These are phyloP conservation scores for Zosterops lateralis DNA, from an alignment of 2,113 vertebrate genomes.

Conservation along the genomic window DNA sequence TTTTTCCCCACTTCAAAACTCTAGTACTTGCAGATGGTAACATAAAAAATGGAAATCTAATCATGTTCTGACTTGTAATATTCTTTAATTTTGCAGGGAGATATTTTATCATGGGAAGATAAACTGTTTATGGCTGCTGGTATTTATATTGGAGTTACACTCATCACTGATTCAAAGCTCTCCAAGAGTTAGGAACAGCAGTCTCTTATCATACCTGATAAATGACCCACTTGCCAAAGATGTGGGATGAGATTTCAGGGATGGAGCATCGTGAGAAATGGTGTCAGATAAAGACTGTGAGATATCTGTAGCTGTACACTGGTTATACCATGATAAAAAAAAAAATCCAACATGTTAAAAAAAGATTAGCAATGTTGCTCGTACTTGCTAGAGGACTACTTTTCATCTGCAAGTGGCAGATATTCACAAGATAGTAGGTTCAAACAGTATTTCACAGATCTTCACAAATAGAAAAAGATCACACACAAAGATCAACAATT, in stretches of 20 bases:
- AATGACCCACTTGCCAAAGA: not conserved
- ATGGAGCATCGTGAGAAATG: not conserved
- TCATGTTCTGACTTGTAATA: not conserved
- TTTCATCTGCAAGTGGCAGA: not conserved
- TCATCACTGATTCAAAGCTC: not conserved
- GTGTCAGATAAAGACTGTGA: not conserved
- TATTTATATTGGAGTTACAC: not conserved
- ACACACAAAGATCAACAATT: not conserved
- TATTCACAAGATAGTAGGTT: not conserved
- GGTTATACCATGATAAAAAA: not conserved
- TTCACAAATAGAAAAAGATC: not conserved
- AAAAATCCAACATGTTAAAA: not conserved
- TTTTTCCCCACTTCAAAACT: not conserved
- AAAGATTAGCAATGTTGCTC: not conserved
- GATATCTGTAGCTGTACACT: not conserved
- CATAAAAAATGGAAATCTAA: slow-evolving; percentile 16
- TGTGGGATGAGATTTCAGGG: not conserved
- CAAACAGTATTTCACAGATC: not conserved
- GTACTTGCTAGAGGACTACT: not conserved
- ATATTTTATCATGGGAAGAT: not conserved
- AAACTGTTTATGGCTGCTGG: not conserved
- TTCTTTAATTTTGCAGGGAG: not conserved
- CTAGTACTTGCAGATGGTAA: not conserved
- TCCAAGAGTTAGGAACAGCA: not conserved
- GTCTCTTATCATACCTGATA: not conserved